phyloP scores from a whole-genome alignment of 2,113 vertebrate species.

The Gadus chalcogrammus region DNA sequence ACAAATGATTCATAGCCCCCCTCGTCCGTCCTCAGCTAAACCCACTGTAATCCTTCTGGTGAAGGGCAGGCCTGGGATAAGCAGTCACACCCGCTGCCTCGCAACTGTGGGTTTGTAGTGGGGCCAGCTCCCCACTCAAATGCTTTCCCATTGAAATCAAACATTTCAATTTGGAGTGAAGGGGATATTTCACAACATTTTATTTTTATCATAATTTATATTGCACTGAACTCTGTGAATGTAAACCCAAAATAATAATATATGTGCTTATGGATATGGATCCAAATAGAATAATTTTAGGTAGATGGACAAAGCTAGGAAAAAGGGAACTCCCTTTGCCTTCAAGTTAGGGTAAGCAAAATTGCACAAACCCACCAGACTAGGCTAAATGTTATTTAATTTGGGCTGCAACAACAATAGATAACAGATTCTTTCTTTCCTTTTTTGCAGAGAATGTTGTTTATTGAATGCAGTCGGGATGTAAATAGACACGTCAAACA shows the following conservation, averaged over 20 bases:
- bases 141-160: constrained; percentile 22
- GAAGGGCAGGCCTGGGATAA: constrained; percentile 28
- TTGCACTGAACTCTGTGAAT: constrained; percentile 3
- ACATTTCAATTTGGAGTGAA: constrained; percentile 5
- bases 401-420: too few species aligned
- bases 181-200: neutral
- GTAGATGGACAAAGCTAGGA: neutral
- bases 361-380: too few species aligned
- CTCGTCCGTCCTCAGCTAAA: constrained; percentile 30
- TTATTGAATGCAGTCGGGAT: too few species aligned
- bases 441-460: too few species aligned
- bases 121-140: constrained; percentile 10
- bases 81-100: constrained; percentile 27
- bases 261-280: too few species aligned
- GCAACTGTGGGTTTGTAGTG: constrained; percentile 28
- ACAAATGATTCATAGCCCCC: constrained; percentile 45
- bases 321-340: too few species aligned
- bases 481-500: too few species aligned
- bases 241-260: too few species aligned
- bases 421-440: too few species aligned
- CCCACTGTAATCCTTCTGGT: constrained; percentile 31
- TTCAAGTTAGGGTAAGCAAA: too few species aligned
- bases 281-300: neutral
- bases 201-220: neutral
- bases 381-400: too few species aligned